Base-by-base conservation (phyloP, 2,888 invertebrate genomes). In the Catocala sponsa region DNA sequence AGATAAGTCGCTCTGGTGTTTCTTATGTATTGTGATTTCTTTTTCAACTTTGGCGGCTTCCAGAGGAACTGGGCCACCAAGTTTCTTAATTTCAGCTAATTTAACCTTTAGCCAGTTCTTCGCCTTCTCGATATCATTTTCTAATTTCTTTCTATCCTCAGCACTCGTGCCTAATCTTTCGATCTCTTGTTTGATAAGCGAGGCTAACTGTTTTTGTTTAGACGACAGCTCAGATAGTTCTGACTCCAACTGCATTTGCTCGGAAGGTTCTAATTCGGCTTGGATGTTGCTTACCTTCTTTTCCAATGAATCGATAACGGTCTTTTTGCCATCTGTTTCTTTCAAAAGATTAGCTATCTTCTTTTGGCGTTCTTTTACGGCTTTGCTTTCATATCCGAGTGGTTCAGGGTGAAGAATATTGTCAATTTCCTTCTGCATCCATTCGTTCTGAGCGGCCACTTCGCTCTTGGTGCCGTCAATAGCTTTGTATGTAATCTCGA, bases 271-370 rank as follows among this genome's bases (percentile, higher is more conserved):
- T 43, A 99, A 88, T 86, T 98, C 98, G 63, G 97, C 96, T 80
- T 97, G 96, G 92, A 98, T 97, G 72, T 97, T 97, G 65, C 96
- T 96, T 11, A 98, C 96, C 63, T 98, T 96, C 88, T 97, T 98
- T 76, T 98, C 97, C 33, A 99, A 91, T 0, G 97, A 97, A 77
- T 98, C 98, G 61, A 97, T 96, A 5, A 97, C 95, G 0, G 97
- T 96, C 80, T 97, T 97, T 86, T 98, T 98, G 7, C 97, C 97
- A 79, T 98, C 98, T 0, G 97, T 96, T 88, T 98, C 98, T 88
- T 98, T 98, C 55, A 97, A 91, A 59, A 98, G 91, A 55, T 96
- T 96, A 82, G 97, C 97, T 47, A 97, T 91, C 74, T 96, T 95
- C 80, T 96, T 96, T 51, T 97, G 96, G 61, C 96, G 95, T 67